Base-by-base conservation (phyloP, 2,888 invertebrate species). In the Reticulitermes lucifugus region DNA sequence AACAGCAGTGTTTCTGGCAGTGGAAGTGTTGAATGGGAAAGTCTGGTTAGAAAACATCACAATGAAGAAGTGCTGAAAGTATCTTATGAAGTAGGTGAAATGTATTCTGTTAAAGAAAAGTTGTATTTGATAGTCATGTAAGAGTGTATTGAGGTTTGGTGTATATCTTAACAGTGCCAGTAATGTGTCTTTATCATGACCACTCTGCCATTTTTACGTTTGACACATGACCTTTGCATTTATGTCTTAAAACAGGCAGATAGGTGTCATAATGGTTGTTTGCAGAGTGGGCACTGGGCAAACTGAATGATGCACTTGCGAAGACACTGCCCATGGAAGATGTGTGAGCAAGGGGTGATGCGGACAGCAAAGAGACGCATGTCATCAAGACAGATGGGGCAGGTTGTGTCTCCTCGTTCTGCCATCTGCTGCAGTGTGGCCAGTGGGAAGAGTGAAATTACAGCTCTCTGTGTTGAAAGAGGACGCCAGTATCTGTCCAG, bases 231-330 rank as follows among this genome's bases (percentile, higher is more conserved):
- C 25, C n/a, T 65, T 25, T 25, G 25, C 14, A 65, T 4, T 25
- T 65, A 7, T 65, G 25, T 55, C 46, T 55, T 18, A 55, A 35
- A 35, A 35, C 35, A 35, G 35, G 35, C 35, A 35, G 35, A 35
- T 35, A 35, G 35, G 12, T 79, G 70, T 84, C 80, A 84, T 41
- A 84, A 80, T 9, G 80, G 80, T 35, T 87, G 86, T 83, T 87
- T 88, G 79, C 88, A 88, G 60, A 88, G 79, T 22, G 88, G 88
- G 65, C 88, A 88, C 60, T 86, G 86, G 41, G 85, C 83, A 82
- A 86, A 87, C 71, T 87, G 86, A 46, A 87, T 84, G n/a, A 87
- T 71, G 73, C 88, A 87, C 71, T 85, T 71, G 43, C 87, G 65
- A 25, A 87, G 83, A 51, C 87, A 87, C 25, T 80, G 73, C 21